A percentile compares a stretch with the other conserved stretches of the same genome.
phyloP scores from a whole-genome alignment of 1,140 invertebrate genomes.

The Cepaea nemoralis region DNA sequence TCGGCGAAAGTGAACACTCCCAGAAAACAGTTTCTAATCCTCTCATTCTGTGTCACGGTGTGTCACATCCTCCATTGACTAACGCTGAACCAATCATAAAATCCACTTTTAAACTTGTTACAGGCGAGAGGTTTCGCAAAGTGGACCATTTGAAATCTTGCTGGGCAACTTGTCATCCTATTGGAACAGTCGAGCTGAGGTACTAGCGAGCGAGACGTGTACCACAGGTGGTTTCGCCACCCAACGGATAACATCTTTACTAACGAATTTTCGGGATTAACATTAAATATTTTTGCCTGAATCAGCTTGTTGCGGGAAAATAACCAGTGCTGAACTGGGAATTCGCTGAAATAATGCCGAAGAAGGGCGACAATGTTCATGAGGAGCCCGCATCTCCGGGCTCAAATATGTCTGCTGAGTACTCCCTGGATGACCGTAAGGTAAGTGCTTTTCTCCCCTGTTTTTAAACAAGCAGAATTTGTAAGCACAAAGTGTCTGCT shows the following conservation, averaged over 20 bases:
- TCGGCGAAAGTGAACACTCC: no score
- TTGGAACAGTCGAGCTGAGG: background rate
- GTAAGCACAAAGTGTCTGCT: no score
- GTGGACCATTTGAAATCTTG: background rate
- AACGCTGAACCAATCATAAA: background rate
- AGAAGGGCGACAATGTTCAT: background rate
- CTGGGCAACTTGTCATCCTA: background rate
- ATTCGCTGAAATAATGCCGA: background rate
- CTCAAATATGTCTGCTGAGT: constrained; percentile 20
- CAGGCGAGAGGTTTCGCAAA: background rate
- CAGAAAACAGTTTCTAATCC: background rate
- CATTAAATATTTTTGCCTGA: background rate
- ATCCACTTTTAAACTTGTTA: background rate
- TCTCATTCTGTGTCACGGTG: background rate
- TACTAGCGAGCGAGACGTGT: background rate
- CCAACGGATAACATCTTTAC: background rate
- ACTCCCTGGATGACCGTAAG: constrained; percentile 10
- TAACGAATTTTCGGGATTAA: background rate
- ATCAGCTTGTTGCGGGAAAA: no score
- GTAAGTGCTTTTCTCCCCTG: no score
- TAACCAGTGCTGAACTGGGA: no score
- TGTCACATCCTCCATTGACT: background rate
- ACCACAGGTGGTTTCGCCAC: background rate
- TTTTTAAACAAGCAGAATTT: no score
- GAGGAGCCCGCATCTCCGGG: constrained; percentile 8